Conservation (phyloP, 2,797 vertebrate species). For the Artibeus jamaicensis region DNA sequence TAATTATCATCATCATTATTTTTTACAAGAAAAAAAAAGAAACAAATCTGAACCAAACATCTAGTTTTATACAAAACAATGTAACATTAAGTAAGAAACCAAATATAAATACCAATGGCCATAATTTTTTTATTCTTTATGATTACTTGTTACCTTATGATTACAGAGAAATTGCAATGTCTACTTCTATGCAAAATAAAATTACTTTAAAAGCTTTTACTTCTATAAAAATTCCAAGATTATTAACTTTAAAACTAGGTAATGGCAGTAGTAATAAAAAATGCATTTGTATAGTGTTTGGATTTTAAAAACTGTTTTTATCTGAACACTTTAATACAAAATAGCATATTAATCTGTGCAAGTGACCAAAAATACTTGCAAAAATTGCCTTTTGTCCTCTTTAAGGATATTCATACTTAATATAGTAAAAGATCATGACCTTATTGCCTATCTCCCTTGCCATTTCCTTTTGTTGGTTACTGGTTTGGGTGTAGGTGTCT, state of each 20-base stretch:
- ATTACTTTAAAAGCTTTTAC: background rate
- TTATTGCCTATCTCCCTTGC: background rate
- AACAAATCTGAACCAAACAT: background rate
- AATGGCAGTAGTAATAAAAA: background rate
- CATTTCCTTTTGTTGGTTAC: background rate
- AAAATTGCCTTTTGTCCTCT: background rate
- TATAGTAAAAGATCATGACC: background rate
- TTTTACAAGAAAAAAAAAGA: background rate
- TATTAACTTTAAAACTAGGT: slow-evolving; percentile 9
- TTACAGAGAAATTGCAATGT: background rate
- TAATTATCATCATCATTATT: background rate
- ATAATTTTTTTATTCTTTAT: background rate
- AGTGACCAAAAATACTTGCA: background rate
- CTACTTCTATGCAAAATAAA: background rate
- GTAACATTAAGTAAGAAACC: background rate
- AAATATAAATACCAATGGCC: background rate
- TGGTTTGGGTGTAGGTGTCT: background rate
- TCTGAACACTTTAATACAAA: background rate
- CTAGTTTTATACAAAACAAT: background rate
- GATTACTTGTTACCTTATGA: background rate
- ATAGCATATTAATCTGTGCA: background rate
- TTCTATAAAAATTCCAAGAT: background rate
- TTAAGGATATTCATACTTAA: background rate
- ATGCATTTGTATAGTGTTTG: background rate
- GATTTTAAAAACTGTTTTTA: background rate